Conservation (phyloP, 1,140 invertebrate genomes). For the Pogonomyrmex californicus region DNA sequence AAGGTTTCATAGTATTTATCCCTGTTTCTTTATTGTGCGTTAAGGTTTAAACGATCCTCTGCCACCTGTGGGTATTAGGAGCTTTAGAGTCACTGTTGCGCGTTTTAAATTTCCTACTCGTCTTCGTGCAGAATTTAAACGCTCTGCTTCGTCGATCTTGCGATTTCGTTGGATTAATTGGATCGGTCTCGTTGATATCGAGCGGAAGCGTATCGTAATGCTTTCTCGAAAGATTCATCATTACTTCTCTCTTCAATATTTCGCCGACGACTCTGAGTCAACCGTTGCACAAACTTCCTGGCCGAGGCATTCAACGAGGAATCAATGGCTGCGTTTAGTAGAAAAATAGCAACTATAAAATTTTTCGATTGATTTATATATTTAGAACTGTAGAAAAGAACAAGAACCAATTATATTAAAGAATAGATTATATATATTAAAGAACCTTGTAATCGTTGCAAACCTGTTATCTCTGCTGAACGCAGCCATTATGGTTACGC, state of each 20-base stretch:
- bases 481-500: not conserved
- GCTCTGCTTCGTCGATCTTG: not conserved
- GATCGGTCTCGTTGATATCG: not conserved
- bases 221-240: not conserved
- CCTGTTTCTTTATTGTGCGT: no score
- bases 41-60: not conserved
- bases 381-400: no score
- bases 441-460: no score
- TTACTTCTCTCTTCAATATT: not conserved
- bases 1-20: no score
- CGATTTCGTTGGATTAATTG: not conserved
- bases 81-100: not conserved
- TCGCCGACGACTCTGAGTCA: not conserved
- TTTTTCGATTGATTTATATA: no score
- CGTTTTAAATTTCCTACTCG: not conserved
- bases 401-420: no score
- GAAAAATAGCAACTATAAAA: no score
- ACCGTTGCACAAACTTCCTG: not conserved
- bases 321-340: not conserved
- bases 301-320: not conserved
- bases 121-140: not conserved
- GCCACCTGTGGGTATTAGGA: constrained; percentile 33
- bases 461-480: no score
- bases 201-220: not conserved
- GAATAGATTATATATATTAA: no score